A percentile compares a stretch with the other conserved stretches of the same genome.
Evolutionary conservation across 2,888 invertebrate species (phyloP).

Genomic region (Fabriciana adippe): DNA sequence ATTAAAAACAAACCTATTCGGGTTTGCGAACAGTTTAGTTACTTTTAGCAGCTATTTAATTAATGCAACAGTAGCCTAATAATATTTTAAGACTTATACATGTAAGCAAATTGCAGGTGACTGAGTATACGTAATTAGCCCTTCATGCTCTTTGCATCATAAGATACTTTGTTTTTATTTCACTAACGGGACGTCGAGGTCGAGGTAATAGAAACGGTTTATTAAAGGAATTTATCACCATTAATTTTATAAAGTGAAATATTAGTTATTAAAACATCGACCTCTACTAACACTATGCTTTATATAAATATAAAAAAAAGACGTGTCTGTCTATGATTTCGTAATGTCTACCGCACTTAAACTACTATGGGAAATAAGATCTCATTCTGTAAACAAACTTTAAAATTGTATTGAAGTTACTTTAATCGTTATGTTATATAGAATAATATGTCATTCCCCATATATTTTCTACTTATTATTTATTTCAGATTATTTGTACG

Average conservation of each 20-base stretch:
- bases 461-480: too few relatives aligned
- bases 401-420: too few relatives aligned
- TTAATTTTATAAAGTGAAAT: neutral
- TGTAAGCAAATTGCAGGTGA: neutral
- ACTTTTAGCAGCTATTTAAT: too few relatives aligned
- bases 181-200: conserved; percentile 1
- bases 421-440: too few relatives aligned
- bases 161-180: conserved; percentile 23
- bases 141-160: neutral
- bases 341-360: too few relatives aligned
- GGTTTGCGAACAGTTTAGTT: too few relatives aligned
- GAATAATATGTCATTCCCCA: too few relatives aligned
- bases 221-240: conserved; percentile 9
- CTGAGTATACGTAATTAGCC: neutral
- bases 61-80: neutral
- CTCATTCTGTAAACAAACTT: too few relatives aligned
- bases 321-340: neutral
- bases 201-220: conserved; percentile 5
- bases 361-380: too few relatives aligned
- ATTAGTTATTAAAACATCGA: neutral
- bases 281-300: neutral
- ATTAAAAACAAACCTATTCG: too few relatives aligned
- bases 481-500: too few relatives aligned
- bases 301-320: too few relatives aligned
- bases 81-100: neutral